Evolutionary conservation across 1,140 invertebrate genomes (phyloP).

Genomic region (Scylla paramamosain): DNA sequence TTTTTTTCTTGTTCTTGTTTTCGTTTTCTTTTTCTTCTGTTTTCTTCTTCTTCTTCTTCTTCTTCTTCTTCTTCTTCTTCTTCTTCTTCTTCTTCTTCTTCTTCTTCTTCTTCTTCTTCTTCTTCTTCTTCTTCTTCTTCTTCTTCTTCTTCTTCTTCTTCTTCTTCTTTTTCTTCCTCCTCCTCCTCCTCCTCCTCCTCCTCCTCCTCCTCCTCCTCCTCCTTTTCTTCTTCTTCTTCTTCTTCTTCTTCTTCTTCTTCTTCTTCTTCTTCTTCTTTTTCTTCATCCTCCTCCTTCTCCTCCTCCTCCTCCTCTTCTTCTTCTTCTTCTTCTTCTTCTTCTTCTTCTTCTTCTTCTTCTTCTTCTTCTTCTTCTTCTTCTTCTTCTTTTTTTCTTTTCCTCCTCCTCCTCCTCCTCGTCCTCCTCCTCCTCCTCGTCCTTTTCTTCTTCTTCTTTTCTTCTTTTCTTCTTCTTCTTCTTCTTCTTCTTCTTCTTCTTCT

Average conservation of each 20-base stretch:
- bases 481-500: background rate
- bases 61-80: no score
- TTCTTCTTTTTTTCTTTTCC: no score
- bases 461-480: background rate
- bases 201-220: background rate
- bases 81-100: no score
- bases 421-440: background rate
- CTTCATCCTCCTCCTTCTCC: no score
- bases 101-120: background rate
- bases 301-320: background rate
- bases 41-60: no score
- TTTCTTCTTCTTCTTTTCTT: background rate
- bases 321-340: background rate
- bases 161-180: background rate
- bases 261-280: background rate
- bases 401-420: background rate
- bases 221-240: background rate
- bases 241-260: background rate
- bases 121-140: background rate
- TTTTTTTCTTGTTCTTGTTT: conserved; percentile 44
- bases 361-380: background rate
- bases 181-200: background rate
- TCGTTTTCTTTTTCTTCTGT: no score
- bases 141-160: background rate
- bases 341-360: background rate